Conservation (phyloP, 2,113 vertebrate genomes). For the Solenodon paradoxus region DNA sequence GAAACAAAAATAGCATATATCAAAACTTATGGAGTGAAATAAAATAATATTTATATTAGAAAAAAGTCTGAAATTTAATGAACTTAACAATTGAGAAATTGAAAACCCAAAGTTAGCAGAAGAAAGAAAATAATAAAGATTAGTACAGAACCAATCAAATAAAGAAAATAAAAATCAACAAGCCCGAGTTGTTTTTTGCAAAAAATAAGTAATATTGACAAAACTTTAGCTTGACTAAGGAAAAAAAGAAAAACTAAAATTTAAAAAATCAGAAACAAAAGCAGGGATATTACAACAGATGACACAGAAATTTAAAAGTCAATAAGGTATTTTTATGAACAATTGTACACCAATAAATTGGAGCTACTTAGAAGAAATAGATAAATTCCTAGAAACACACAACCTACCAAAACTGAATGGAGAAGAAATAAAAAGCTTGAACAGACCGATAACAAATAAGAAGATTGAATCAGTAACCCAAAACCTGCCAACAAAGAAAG, state of each 20-base stretch:
- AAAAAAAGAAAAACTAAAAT: neutral
- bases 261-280: neutral
- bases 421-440: neutral
- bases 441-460: neutral
- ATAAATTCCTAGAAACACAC: neutral
- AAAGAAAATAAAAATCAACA: neutral
- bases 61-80: neutral
- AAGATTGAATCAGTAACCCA: neutral
- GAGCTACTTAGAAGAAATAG: neutral
- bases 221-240: neutral
- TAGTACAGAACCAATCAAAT: neutral
- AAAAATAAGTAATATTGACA: neutral
- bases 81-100: neutral
- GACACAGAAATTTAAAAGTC: neutral
- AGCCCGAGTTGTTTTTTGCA: neutral
- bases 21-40: neutral
- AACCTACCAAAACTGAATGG: neutral
- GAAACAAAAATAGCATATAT: neutral
- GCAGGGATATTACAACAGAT: neutral
- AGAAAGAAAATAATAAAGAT: neutral
- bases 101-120: neutral
- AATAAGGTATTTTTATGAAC: neutral
- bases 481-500: neutral
- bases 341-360: neutral
- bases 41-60: neutral